Evolutionary conservation across 2,888 invertebrate genomes (phyloP).

Genomic region (Cantharis flavilabris): DNA sequence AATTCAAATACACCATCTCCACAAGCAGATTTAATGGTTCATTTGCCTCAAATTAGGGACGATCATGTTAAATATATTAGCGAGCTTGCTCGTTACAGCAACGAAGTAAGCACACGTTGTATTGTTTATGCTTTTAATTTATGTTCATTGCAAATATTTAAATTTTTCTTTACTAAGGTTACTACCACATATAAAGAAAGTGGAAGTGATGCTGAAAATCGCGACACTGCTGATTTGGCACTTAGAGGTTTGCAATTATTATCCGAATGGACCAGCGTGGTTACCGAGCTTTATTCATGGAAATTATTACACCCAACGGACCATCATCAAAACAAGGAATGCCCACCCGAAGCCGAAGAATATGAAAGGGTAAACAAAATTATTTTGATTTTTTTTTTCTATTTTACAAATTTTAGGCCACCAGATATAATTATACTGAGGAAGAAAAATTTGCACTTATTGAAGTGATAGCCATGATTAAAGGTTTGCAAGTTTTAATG

Average conservation of each 20-base stretch:
- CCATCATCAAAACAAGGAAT: constrained; percentile 92
- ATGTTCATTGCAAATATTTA: not conserved
- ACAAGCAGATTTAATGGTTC: constrained; percentile 93
- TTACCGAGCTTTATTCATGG: constrained; percentile 97
- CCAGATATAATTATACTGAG: constrained; percentile 95
- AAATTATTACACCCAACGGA: constrained; percentile 97
- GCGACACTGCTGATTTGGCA: constrained; percentile 87
- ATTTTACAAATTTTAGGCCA: constrained; percentile 68
- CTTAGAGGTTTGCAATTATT: constrained; percentile 90
- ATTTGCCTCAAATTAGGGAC: constrained; percentile 91
- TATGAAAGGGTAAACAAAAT: constrained; percentile 80
- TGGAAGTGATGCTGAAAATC: constrained; percentile 89
- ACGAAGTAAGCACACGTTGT: constrained; percentile 62
- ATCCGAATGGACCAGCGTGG: constrained; percentile 95
- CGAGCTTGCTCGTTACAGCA: constrained; percentile 89
- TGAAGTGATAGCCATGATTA: constrained; percentile 99
- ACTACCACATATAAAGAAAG: constrained; percentile 94
- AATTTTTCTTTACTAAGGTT: constrained; percentile 58
- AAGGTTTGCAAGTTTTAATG: constrained; percentile 95
- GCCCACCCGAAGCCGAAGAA: constrained; percentile 95
- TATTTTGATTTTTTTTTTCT: not conserved
- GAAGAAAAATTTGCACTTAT: constrained; percentile 98
- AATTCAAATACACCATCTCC: constrained; percentile 83
- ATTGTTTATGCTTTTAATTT: not conserved
- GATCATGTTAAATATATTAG: constrained; percentile 98